phyloP scores from a whole-genome alignment of 2,888 invertebrate species.

The Apodemia zela region DNA sequence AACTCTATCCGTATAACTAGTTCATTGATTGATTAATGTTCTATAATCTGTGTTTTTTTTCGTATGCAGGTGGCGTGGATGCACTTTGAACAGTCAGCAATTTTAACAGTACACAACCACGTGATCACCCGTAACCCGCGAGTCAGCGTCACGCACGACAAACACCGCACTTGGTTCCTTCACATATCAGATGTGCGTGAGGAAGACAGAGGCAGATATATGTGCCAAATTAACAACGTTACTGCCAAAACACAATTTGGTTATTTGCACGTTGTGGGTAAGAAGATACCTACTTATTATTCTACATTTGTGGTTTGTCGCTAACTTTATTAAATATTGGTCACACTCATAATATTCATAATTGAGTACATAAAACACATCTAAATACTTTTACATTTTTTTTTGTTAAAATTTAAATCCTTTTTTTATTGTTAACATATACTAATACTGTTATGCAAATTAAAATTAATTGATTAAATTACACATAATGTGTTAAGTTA shows the following conservation, averaged over 20 bases:
- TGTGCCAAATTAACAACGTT: constrained; percentile 97
- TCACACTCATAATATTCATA: too few species aligned
- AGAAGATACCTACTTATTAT: constrained; percentile 48
- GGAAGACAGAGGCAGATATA: constrained; percentile 94
- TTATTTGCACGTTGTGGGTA: constrained; percentile 94
- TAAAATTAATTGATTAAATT: too few species aligned
- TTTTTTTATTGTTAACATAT: too few species aligned
- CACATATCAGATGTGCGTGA: constrained; percentile 95
- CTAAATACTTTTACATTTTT: too few species aligned
- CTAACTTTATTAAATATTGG: too few species aligned
- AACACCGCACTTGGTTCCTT: constrained; percentile 95
- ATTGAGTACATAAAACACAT: too few species aligned
- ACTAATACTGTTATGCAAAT: too few species aligned
- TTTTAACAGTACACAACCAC: constrained; percentile 95
- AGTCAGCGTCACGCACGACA: constrained; percentile 95
- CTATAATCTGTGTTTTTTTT: constrained; percentile 24
- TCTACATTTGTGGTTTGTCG: too few species aligned
- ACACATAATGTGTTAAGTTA: too few species aligned
- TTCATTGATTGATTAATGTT: background rate
- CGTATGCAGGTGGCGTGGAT: constrained; percentile 94
- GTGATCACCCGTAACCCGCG: constrained; percentile 96
- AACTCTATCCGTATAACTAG: background rate
- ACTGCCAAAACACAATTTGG: constrained; percentile 96
- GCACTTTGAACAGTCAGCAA: constrained; percentile 96
- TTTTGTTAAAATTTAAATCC: too few species aligned